Evolutionary conservation across 2,888 invertebrate species (phyloP).

Genomic region (Drosophila kanekoi): DNA sequence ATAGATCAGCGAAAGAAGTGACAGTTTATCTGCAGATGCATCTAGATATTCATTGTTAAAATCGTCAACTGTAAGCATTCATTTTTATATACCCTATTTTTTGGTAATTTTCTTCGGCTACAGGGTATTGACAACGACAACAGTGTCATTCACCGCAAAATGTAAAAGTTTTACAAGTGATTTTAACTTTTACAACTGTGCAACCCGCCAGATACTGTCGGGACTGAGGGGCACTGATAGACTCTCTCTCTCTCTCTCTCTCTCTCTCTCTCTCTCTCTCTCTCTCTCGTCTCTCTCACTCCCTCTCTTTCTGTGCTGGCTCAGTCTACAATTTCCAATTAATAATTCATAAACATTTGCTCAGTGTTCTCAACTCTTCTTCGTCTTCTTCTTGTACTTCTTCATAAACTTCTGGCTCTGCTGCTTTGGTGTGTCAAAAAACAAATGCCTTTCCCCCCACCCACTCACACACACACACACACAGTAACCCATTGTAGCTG

Average conservation of each 20-base stretch:
- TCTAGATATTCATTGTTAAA: too few species aligned
- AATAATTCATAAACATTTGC: slow-evolving; percentile 77
- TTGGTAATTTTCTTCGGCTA: not conserved
- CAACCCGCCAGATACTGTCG: slow-evolving; percentile 4
- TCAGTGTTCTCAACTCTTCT: slow-evolving; percentile 26
- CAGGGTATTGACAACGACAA: slow-evolving; percentile 26
- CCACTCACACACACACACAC: not conserved
- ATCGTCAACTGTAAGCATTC: too few species aligned
- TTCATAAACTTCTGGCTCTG: slow-evolving; percentile 4
- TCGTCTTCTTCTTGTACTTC: slow-evolving; percentile 8
- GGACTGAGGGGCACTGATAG: slow-evolving; percentile 9
- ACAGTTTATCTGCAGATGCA: too few species aligned
- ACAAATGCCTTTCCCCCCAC: slow-evolving; percentile 22
- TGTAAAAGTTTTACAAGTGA: slow-evolving; percentile 75
- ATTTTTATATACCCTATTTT: too few species aligned
- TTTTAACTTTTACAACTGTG: slow-evolving; percentile 62
- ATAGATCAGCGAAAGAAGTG: too few species aligned
- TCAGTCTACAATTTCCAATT: slow-evolving; percentile 69
- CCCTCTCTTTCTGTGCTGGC: slow-evolving; percentile 29
- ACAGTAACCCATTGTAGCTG: not conserved
- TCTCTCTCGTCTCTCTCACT: too few species aligned
- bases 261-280: slow-evolving; percentile 5
- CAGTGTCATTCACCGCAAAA: slow-evolving; percentile 61
- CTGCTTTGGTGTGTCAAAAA: slow-evolving; percentile 39
- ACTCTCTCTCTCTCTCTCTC: not conserved